Base-by-base conservation (phyloP, 2,113 vertebrate species). In the Bubo scandiacus region DNA sequence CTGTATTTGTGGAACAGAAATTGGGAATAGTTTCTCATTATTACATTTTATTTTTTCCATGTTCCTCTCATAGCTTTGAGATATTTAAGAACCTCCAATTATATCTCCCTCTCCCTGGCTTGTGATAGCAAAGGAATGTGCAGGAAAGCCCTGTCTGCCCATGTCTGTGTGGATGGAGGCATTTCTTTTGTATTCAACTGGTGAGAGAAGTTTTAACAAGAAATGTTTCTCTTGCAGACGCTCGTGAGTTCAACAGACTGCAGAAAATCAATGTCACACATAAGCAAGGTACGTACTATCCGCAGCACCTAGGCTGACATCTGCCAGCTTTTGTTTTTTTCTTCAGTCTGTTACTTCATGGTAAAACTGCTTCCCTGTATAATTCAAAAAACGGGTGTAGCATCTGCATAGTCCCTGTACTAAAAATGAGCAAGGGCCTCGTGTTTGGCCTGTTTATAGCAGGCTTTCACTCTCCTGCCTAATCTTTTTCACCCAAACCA, bases 221-320 rank as follows among this genome's bases (percentile, higher is more conserved):
- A 92, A 42, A 67, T 20, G 2, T 94, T 94, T 91, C 36, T 74
- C 21, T 95, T 16, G 20, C 95, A 98, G 98, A 98, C 90, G 94
- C 94, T 82, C 92, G 42, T 51, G 97, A 96, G 72, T 98, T 98
- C 55, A 97, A 98, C 0, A 98, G 98, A 36, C 94, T 98, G 72
- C 98, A 97, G 83, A 97, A 86, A 43, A 96, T 98, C 88, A 98
- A 97, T 13, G 68, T 97, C 75, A 97, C 91, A 32, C 83, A 16
- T 47, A 94, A 92, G n/a, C 98, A 97, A 96, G 97, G 98, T 98
- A 96, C 11, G 93, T 49, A 75, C 36, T 1, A 0, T 25, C 26
- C 30, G 43, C 52, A 88, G 57, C 54, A 40, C 30, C 12, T 15
- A 13, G 36, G 25, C 67, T 70, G 79, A 73, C 13, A 38, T 59